Evolutionary conservation across 1,140 invertebrate species (phyloP).

Genomic region (Laupala kohalensis): DNA sequence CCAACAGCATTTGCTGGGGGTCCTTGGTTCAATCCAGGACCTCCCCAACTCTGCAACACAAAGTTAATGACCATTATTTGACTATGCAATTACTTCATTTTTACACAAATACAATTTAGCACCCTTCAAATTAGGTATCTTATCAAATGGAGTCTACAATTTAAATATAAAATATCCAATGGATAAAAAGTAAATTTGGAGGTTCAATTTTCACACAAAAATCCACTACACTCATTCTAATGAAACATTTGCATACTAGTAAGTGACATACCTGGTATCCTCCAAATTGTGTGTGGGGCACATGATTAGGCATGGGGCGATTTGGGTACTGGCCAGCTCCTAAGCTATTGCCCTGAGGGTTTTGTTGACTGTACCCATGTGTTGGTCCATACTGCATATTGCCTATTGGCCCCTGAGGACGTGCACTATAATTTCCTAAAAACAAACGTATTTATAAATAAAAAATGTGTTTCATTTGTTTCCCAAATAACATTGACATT

Average conservation of each 20-base stretch:
- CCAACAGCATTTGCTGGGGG: constrained; percentile 19
- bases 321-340: constrained; percentile 31
- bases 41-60: constrained; percentile 20
- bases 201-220: no score
- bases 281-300: constrained; percentile 34
- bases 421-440: constrained; percentile 37
- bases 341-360: constrained; percentile 15
- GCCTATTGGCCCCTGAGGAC: constrained; percentile 31
- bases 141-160: no score
- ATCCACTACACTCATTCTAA: no score
- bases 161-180: no score
- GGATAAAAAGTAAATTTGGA: no score
- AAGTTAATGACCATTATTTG: neutral
- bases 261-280: constrained; percentile 32
- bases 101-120: no score
- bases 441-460: neutral
- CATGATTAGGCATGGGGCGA: constrained; percentile 37
- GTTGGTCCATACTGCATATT: constrained; percentile 27
- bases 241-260: no score
- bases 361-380: constrained; percentile 33
- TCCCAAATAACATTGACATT: no score
- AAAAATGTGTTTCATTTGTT: no score
- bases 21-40: constrained; percentile 20
- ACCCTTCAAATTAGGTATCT: neutral
- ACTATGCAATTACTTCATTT: neutral